Evolutionary conservation across 1,140 invertebrate species (phyloP).

Genomic region (Agrypnia vestita): DNA sequence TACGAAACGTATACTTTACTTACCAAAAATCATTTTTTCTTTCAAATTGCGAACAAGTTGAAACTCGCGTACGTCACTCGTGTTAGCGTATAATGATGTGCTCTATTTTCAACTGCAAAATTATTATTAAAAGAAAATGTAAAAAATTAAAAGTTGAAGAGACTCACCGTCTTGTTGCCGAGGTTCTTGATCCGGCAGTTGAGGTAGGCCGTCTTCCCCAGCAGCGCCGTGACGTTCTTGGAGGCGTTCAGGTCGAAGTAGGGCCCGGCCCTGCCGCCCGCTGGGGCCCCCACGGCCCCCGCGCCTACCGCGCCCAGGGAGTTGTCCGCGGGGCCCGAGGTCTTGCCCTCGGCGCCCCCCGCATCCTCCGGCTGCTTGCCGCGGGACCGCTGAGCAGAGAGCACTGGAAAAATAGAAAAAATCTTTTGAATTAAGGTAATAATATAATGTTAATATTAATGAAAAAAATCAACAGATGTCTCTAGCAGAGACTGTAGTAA

Average conservation of each 20-base stretch:
- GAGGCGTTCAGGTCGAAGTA: slow-evolving; percentile 78
- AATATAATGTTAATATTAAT: no score
- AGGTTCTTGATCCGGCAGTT: slow-evolving; percentile 86
- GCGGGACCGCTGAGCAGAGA: slow-evolving; percentile 57
- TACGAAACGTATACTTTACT: no score
- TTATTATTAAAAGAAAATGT: no score
- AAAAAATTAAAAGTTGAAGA: no score
- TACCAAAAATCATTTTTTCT: no score
- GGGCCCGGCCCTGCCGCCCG: slow-evolving; percentile 68
- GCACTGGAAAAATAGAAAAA: slow-evolving; percentile 59
- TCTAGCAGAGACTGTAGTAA: no score
- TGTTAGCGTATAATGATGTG: no score
- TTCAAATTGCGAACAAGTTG: no score
- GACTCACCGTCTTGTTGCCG: slow-evolving; percentile 84
- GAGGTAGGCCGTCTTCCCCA: slow-evolving; percentile 85
- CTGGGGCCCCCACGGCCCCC: slow-evolving; percentile 54
- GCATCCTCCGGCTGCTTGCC: slow-evolving; percentile 54
- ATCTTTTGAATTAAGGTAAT: no score
- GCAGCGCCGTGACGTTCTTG: slow-evolving; percentile 83
- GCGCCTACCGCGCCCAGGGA: slow-evolving; percentile 48
- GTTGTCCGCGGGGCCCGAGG: slow-evolving; percentile 48
- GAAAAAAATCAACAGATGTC: no score
- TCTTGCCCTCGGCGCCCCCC: slow-evolving; percentile 41
- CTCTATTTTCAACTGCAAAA: no score
- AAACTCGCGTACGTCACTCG: no score